phyloP scores from a whole-genome alignment of 2,888 invertebrate genomes.

The Cancer borealis region DNA sequence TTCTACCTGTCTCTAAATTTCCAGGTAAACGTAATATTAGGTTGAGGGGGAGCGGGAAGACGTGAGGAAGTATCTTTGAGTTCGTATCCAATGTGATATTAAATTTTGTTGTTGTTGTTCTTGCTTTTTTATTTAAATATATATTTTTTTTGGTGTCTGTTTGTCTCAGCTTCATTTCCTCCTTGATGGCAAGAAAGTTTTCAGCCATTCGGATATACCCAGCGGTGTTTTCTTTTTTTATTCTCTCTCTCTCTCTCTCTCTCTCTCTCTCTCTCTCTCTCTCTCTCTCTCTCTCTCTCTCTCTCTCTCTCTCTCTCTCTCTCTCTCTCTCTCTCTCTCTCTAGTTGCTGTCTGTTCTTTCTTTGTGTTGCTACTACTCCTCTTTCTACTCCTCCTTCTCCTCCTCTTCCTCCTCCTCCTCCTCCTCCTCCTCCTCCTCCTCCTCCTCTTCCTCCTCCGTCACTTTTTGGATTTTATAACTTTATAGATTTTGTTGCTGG shows the following conservation, averaged over 20 bases:
- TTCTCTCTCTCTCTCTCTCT: not conserved
- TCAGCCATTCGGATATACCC: too few species aligned
- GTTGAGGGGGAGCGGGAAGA: too few species aligned
- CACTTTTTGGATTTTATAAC: too few species aligned
- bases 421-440: constrained; percentile 14
- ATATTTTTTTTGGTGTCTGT: not conserved
- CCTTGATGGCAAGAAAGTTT: not conserved
- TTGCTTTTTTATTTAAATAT: too few species aligned
- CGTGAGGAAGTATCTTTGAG: too few species aligned
- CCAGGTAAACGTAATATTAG: too few species aligned
- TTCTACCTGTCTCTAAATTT: not conserved
- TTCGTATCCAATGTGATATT: too few species aligned
- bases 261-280: not conserved
- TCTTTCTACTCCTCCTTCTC: too few species aligned
- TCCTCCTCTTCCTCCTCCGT: too few species aligned
- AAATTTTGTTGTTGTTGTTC: too few species aligned
- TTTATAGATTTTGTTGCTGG: too few species aligned
- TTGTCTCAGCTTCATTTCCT: not conserved
- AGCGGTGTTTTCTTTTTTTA: not conserved
- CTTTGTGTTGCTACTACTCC: not conserved
- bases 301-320: constrained; percentile 47
- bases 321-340: constrained; percentile 37
- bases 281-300: constrained; percentile 45
- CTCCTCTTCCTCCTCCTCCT: not conserved
- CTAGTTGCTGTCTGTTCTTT: not conserved